Percentiles rank a stretch among this genome's conserved stretches.
Conservation (phyloP, 2,113 vertebrate species). For the Athene noctua region DNA sequence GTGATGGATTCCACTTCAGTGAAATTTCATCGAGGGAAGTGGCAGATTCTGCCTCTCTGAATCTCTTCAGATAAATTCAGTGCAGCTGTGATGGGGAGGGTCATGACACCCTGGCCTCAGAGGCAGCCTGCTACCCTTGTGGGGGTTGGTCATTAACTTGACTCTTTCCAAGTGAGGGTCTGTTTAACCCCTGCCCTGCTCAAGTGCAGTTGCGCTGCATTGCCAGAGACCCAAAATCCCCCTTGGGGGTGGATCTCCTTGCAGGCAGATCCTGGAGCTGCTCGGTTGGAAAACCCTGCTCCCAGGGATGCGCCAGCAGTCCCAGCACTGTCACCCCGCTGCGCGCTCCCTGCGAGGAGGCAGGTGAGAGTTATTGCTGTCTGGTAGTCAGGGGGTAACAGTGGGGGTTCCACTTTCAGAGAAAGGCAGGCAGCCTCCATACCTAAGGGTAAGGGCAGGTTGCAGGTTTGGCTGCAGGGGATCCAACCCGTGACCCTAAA, state of each 20-base stretch:
- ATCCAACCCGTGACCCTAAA: not conserved
- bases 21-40: not conserved
- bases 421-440: no score
- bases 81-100: not conserved
- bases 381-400: not conserved
- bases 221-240: not conserved
- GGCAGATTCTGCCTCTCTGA: not conserved
- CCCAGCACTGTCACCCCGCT: rapidly evolving
- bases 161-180: not conserved
- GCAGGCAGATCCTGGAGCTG: not conserved
- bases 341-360: rapidly evolving
- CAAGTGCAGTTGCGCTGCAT: no score
- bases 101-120: not conserved
- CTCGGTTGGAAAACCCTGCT: rapidly evolving
- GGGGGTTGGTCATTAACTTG: not conserved
- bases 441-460: not conserved
- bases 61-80: not conserved
- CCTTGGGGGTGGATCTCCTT: not conserved
- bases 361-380: not conserved
- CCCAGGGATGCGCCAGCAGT: not conserved
- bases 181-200: not conserved
- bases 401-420: not conserved
- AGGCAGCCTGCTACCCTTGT: not conserved
- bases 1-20: constrained; percentile 43
- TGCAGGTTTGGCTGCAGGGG: not conserved